Evolutionary conservation across 2,113 vertebrate species (phyloP), one percentile per base, ranked within the genome.

Genomic region (Ammospiza nelsoni): DNA sequence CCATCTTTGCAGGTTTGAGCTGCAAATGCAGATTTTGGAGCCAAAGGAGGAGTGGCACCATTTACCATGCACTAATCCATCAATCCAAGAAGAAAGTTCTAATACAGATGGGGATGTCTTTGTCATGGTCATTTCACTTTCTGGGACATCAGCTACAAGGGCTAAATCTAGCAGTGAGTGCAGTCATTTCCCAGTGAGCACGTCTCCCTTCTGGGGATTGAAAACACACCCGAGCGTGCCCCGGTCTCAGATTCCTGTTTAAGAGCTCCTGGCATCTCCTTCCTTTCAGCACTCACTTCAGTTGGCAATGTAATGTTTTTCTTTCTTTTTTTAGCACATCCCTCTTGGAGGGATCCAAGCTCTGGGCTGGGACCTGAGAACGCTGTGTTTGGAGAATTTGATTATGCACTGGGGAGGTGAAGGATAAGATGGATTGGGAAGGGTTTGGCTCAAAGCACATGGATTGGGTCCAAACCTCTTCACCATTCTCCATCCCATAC

Each of bases 261-360:
- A 91, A 95, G 79, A 67, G 82, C 87, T 95, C 90, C 87, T 96
- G 94, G 96, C 96, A 94, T 90, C 93, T 88, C 85, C 41, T 55
- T 76, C 88, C 73, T 96, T 93, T 96, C 95, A 97, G 79, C 88
- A 90, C 92, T 95, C 49, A 1, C 79, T 86, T 80, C 90, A 94
- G 57, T 39, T 96, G 95, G 89, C 96, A 97, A 21, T 21, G 37
- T 44, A 76, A 62, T 91, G 55, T 85, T 96, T 96, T 93, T 84
- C 83, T 95, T 93, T 90, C 91, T 87, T 92, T 90, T 86, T 95
- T 95, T 95, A 95, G 95, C 81, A 19, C 52, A 71, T 92, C 44
- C 37, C 66, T 89, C 73, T 94, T 0, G 5, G 77, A 87, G 94
- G 87, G 91, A 82, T 94, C 86, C 80, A 85, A 54, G 80, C 79